Evolutionary conservation across 2,113 vertebrate genomes (phyloP), one percentile per base, ranked within the genome.

Genomic region (Cololabis saira): DNA sequence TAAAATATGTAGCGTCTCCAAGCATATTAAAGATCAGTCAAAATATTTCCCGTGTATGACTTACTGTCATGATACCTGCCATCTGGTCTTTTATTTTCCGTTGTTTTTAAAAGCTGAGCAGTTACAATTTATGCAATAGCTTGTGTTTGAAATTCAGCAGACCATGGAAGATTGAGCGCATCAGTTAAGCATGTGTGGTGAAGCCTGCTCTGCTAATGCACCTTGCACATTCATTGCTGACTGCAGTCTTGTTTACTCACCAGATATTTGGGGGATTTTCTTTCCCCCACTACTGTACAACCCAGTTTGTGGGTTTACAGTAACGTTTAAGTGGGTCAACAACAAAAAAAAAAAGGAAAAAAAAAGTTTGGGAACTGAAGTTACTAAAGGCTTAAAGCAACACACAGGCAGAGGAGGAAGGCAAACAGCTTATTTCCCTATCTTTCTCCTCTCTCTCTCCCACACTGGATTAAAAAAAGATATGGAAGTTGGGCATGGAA

Each of bases 391-490:
- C 86, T 91, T 90, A 86, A 80, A 89, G 86, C 76, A 64, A 87
- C 83, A 86, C 73, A 77, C 62, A 83, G 70, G 74, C 86, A 83
- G 83, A 80, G 69, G 80, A 89, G 78, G 85, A 82, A 87, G 75
- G 86, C 81, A 87, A 89, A 87, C 83, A 89, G 88, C 87, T 89
- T 89, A 82, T 83, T 64, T 80, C 71, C 68, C 71, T 89, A 88
- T 88, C 87, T 88, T 65, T 74, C 61, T 81, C 70, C 80, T 71
- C 86, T 27, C 24, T 86, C 78, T 79, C 87, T 87, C 83, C 85
- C 85, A 87, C 82, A 78, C 84, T 89, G 88, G 85, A 90, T 90
- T 90, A 91, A 85, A 86, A 77, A 51, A 33, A 88, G 88, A 89
- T 86, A 84, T 82, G 67, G 71, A 85, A 76, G 83, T 73, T 87